A percentile compares a stretch with the other conserved stretches of the same genome.
These are phyloP conservation scores for Monomorium pharaonis DNA, from an alignment of 1,140 invertebrate species.

Conservation along the genomic window DNA sequence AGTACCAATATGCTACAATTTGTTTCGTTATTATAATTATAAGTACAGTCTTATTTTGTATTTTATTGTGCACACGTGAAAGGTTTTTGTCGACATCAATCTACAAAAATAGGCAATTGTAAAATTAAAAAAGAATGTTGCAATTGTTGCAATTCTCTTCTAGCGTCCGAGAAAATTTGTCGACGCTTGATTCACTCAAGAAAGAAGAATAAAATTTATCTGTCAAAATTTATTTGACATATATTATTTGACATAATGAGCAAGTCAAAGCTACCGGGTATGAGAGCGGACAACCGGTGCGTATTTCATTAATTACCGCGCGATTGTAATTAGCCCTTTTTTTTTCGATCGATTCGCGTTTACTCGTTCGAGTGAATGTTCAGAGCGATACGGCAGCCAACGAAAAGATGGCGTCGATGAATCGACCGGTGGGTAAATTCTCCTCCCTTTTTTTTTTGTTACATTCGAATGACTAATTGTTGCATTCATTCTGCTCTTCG, in stretches of 20 bases:
- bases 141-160: no score
- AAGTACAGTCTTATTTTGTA: not conserved
- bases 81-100: not conserved
- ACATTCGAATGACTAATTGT: not conserved
- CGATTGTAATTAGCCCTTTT: not conserved
- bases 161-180: not conserved
- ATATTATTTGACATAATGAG: no score
- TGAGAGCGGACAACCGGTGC: not conserved
- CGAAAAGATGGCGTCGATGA: slow-evolving; percentile 6
- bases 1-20: not conserved
- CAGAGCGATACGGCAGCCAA: not conserved
- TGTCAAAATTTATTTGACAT: no score
- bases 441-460: not conserved
- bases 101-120: no score
- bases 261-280: no score
- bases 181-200: not conserved
- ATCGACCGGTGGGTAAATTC: not conserved
- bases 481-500: not conserved
- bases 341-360: not conserved
- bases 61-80: not conserved
- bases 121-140: no score
- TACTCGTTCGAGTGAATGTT: not conserved
- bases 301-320: not conserved
- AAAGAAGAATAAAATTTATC: no score
- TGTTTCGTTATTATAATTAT: slow-evolving; percentile 2